Conservation (phyloP, 2,797 vertebrate genomes). For the Anabas testudineus region DNA sequence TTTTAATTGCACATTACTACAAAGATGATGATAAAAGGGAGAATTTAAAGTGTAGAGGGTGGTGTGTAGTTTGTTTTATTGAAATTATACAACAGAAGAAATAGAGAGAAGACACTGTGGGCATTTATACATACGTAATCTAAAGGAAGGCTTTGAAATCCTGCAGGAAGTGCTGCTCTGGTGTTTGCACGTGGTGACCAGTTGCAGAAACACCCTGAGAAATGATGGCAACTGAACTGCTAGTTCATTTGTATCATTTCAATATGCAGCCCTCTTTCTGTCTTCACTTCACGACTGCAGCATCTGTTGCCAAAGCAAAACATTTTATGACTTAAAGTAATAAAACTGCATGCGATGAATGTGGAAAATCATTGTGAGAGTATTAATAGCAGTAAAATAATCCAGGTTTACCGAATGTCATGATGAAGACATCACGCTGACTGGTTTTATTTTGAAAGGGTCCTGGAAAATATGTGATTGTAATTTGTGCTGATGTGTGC, state of each 20-base stretch:
- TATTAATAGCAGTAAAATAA: background rate
- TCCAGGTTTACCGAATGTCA: background rate
- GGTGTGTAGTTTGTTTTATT: background rate
- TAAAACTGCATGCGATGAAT: background rate
- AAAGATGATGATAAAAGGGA: constrained; percentile 6
- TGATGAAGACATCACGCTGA: background rate
- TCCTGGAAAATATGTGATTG: background rate
- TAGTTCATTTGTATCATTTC: constrained; percentile 6
- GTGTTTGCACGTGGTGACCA: background rate
- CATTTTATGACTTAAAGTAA: constrained; percentile 1
- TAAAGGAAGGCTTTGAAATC: background rate
- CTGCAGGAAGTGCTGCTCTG: background rate
- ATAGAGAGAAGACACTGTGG: background rate
- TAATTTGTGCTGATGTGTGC: background rate
- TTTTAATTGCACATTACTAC: constrained; percentile 52
- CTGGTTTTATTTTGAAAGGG: constrained; percentile 14
- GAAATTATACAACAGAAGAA: background rate
- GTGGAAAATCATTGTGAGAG: background rate
- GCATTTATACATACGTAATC: background rate
- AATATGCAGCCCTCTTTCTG: background rate
- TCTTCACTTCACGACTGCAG: constrained; percentile 2
- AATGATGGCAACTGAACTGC: background rate
- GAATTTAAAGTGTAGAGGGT: background rate
- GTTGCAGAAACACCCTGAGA: background rate
- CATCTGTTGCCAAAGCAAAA: constrained; percentile 13